Percentiles rank a stretch among this genome's conserved stretches.
Evolutionary conservation across 2,797 vertebrate genomes (phyloP).

Genomic region (Uromys caudimaculatus): DNA sequence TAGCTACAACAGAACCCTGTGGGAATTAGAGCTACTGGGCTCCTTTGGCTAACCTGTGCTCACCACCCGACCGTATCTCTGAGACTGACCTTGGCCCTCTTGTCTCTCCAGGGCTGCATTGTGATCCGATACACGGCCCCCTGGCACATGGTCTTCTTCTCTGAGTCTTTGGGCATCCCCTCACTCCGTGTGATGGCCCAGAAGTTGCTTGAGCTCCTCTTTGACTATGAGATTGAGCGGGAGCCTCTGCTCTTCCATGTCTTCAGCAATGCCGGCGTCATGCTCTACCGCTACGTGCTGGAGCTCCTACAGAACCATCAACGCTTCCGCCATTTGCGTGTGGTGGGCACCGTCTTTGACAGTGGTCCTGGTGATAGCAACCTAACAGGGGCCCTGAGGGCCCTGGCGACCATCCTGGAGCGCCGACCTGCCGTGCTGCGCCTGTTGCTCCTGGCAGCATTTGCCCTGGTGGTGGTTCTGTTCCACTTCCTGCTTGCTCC

Average conservation of each 20-base stretch:
- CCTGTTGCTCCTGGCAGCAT: conserved; percentile 90
- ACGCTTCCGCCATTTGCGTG: conserved; percentile 90
- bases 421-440: conserved; percentile 88
- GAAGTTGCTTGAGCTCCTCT: conserved; percentile 94
- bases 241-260: conserved; percentile 95
- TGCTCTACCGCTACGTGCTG: conserved; percentile 96
- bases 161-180: conserved; percentile 94
- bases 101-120: conserved; percentile 92
- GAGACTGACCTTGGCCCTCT: conserved; percentile 70
- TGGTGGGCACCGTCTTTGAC: conserved; percentile 94
- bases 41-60: background rate
- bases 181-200: conserved; percentile 92
- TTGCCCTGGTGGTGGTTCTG: conserved; percentile 88
- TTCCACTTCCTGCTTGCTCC: conserved; percentile 93
- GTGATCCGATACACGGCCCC: conserved; percentile 95
- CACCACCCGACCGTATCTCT: background rate
- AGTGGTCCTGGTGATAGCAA: conserved; percentile 94
- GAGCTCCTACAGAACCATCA: conserved; percentile 90
- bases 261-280: conserved; percentile 97
- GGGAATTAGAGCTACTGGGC: background rate
- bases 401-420: conserved; percentile 90
- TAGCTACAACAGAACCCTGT: background rate
- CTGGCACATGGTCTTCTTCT: conserved; percentile 94
- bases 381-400: conserved; percentile 91
- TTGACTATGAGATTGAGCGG: conserved; percentile 94